Conservation (phyloP, 2,888 invertebrate species). For the Ptilodon capucinus region DNA sequence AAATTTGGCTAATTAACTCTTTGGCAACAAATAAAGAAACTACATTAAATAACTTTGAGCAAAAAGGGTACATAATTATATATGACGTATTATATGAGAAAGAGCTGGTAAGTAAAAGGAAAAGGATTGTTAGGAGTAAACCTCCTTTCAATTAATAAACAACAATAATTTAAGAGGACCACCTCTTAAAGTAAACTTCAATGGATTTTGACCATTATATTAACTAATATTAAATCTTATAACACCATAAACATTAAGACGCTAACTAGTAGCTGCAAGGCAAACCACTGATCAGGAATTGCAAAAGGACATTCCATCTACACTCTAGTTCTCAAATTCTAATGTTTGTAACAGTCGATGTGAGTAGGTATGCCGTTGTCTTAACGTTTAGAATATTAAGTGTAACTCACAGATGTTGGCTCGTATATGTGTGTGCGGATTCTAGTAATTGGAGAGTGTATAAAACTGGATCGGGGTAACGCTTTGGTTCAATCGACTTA, state of each 20-base stretch:
- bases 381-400: conserved; percentile 2
- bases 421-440: not conserved
- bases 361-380: not conserved
- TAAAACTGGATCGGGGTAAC: not conserved
- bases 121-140: too few relatives aligned
- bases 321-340: not conserved
- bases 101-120: too few relatives aligned
- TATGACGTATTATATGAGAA: too few relatives aligned
- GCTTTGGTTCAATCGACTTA: not conserved
- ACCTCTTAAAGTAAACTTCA: too few relatives aligned
- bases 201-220: too few relatives aligned
- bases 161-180: too few relatives aligned
- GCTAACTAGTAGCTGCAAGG: not conserved
- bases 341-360: not conserved
- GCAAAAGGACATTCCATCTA: conserved; percentile 1
- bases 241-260: too few relatives aligned
- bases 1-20: too few relatives aligned
- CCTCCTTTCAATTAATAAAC: too few relatives aligned
- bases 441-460: not conserved
- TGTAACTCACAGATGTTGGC: not conserved
- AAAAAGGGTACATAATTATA: too few relatives aligned
- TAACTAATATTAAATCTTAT: not conserved
- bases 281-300: not conserved
- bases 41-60: too few relatives aligned
- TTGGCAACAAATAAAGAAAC: too few relatives aligned